Conservation (phyloP, 2,888 invertebrate species). For the Ophraella communa region DNA sequence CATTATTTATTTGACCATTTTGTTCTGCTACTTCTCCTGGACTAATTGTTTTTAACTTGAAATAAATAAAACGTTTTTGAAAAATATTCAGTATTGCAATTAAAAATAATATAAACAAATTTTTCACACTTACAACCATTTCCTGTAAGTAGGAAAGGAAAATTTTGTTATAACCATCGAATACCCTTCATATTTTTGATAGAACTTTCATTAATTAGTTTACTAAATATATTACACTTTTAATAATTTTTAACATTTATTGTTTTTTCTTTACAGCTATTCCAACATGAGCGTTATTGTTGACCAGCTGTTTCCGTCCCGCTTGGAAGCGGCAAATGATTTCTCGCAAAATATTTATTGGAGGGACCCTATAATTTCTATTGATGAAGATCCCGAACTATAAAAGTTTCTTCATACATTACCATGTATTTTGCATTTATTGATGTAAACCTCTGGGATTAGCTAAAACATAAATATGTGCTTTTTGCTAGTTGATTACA, state of each 20-base stretch:
- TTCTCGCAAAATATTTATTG: conserved; percentile 92
- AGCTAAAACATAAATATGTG: conserved; percentile 14
- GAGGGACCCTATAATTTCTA: conserved; percentile 81
- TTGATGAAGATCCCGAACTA: conserved; percentile 52
- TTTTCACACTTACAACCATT: too few relatives aligned
- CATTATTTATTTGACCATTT: too few relatives aligned
- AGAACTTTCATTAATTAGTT: too few relatives aligned
- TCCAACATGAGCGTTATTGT: conserved; percentile 92
- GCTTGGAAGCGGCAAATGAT: conserved; percentile 70
- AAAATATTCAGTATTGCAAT: too few relatives aligned
- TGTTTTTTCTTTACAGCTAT: conserved; percentile 73
- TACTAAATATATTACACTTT: too few relatives aligned
- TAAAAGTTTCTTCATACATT: conserved; percentile 4
- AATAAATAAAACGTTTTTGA: too few relatives aligned
- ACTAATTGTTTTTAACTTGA: too few relatives aligned
- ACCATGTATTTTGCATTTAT: conserved; percentile 24
- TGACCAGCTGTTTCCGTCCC: conserved; percentile 94
- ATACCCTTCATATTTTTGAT: too few relatives aligned
- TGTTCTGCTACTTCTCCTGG: too few relatives aligned
- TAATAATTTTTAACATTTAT: background rate
- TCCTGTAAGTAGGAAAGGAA: too few relatives aligned
- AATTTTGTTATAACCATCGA: too few relatives aligned
- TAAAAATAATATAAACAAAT: too few relatives aligned
- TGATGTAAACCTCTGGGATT: conserved; percentile 26
- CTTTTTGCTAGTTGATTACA: conserved; percentile 6